Evolutionary conservation across 2,113 vertebrate species (phyloP), one percentile per base, ranked within the genome.

Genomic region (Gulo gulo): DNA sequence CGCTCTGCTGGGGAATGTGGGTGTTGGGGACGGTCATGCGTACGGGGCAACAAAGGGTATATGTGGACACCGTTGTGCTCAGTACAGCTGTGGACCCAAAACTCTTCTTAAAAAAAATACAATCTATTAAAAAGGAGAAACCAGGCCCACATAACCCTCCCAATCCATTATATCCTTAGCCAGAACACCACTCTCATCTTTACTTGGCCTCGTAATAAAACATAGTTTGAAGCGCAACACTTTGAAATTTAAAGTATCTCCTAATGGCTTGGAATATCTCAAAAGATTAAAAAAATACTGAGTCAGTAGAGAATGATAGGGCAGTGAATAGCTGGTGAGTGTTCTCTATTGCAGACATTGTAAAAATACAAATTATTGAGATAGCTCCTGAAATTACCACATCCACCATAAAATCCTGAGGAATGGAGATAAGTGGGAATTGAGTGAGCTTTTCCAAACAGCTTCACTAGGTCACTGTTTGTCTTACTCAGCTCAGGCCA

Each of bases 361-460:
- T 7, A 65, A 69, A 92, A 89, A 52, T 80, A 74, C 29, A 89
- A 59, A 76, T 76, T 92, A 71, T 85, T 42, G 21, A 86, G 16
- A 69, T 74, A 92, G 47, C 15, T 73, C 71, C 26, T 88, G 55
- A 86, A 47, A 63, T 91, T 63, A 84, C 34, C n/a, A 80, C 47
- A 69, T 61, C 31, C 8, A 81, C 73, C 52, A 80, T 86, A 45
- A 91, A 94, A 89, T 71, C 47, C 18, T 67, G 23, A 55, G 24
- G 16, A 90, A 85, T 55, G 14, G 21, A 89, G 29, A 11, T 73
- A 39, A 92, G 36, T 29, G n/a, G 26, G 12, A 21, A 47, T 42
- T 86, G 86, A 47, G 24, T 71, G 31, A 90, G 81, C 29, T 96
- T 97, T 93, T 73, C 69, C 92, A 87, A 92, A 79, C 59, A 20